Evolutionary conservation across 1,140 invertebrate species (phyloP), one percentile per base, ranked within the genome.

Genomic region (Drosophila pruinosa): DNA sequence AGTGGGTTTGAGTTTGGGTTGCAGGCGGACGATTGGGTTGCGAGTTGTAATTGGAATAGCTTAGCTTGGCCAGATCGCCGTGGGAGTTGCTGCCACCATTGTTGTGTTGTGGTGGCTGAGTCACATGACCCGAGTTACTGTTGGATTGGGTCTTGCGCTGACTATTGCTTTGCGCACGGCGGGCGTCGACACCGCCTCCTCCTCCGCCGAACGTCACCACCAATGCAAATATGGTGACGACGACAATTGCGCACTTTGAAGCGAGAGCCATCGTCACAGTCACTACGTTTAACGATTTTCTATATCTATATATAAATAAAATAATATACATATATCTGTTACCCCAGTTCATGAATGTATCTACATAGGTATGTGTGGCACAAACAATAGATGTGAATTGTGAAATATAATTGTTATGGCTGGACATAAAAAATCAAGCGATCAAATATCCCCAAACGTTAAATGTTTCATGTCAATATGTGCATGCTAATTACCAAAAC

Each of bases 21-120:
- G 31, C 31, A n/a, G 43, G 12, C 22, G 90, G 89, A 1, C 81
- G 89, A 79, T 89, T 90, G 7, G 90, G 90, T 47, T 89, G 85
- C 0, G 90, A 73, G 19, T 91, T 91, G 38, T 91, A 90, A 24
- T 88, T 90, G 10, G 90, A 59, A 64, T 91, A 91, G 48, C 90
- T 91, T 4, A 91, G 26, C 47, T 91, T 91, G 41, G 89, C 79
- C 8, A 69, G 70, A 71, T 91, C 90, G 0, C 80, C 72, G 43
- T 91, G 89, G 1, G 89, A 90, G 36, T 90, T 89, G 48, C 75
- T 45, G n/a, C 43, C 72, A 17, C 57, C 75, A n/a, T 72, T 65
- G 8, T 85, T 71, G 53, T 57, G 65, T 47, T 73, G 39, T 89
- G 81, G 36, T 77, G 89, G 79, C 58, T 76, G 89, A 31, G 89